Evolutionary conservation across 2,888 invertebrate species (phyloP), one percentile per base, ranked within the genome.

Genomic region (Drosophila suboccidentalis): DNA sequence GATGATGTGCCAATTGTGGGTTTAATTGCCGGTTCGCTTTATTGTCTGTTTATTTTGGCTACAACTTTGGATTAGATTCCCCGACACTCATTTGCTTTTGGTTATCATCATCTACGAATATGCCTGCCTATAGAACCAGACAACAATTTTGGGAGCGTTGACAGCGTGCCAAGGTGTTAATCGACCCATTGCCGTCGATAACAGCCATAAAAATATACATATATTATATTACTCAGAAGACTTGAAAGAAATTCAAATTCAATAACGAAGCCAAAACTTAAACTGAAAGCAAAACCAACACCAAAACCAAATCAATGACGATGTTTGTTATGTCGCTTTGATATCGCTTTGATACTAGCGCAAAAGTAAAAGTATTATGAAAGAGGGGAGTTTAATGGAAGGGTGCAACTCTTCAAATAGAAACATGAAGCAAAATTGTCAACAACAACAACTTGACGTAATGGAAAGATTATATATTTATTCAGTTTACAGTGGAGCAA

Each of bases 111-210:
- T n/a, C n/a, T 60, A 26, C 26, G 26, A 8, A 26, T 29, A 44
- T 38, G 9, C 9, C 38, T 39, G 36, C 3, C 5, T 13, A 47
- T 32, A 54, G 29, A 57, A 22, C 13, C 44, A 44, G 22, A 13
- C 19, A 34, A 15, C 10, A 4, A 22, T 44, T 44, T 53, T 34
- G 39, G 41, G 44, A 63, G 43, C 67, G 46, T 53, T 63, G 63
- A 61, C 60, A 61, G 43, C 6, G 49, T 29, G 44, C 49, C 49
- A 65, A 74, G 53, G 83, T 82, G 83, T 19, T 86, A 82, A 86
- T 76, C 68, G 71, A 19, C 41, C 44, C 61, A 58, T 32, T 54
- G 61, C 8, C 50, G 86, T 9, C 50, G 81, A 81, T 81, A 79
- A 66, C 59, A 67, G 19, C 39, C 55, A 36, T 17, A 19, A 47